Evolutionary conservation across 2,113 vertebrate genomes (phyloP).

Genomic region (Phaethornis superciliosus): DNA sequence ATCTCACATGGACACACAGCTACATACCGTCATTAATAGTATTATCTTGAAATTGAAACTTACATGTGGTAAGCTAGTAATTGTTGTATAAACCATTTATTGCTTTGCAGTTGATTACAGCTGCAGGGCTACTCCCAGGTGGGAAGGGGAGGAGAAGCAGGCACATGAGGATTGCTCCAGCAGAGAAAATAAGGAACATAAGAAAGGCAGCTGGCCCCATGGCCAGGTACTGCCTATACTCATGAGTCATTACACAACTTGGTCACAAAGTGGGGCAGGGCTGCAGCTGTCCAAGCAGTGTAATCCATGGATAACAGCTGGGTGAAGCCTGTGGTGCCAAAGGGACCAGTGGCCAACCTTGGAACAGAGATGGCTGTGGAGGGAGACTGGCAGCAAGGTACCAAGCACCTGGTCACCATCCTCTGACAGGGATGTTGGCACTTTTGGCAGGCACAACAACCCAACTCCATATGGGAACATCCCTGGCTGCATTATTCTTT

Average conservation of each 20-base stretch:
- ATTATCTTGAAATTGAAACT: background rate
- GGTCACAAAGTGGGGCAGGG: background rate
- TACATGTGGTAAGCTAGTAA: background rate
- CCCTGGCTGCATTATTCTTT: background rate
- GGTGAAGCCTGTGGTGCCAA: background rate
- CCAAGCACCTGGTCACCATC: background rate
- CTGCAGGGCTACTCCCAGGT: background rate
- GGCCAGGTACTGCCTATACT: background rate
- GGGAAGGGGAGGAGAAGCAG: background rate
- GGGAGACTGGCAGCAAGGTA: background rate
- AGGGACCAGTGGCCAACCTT: accelerated
- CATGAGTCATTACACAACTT: background rate
- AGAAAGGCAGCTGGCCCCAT: background rate
- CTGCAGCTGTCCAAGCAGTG: background rate
- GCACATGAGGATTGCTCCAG: background rate
- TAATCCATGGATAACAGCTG: background rate
- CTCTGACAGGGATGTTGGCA: background rate
- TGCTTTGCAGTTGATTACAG: slow-evolving; percentile 18
- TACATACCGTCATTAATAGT: background rate
- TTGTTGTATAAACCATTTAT: slow-evolving; percentile 16
- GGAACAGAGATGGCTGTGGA: background rate
- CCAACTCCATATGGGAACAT: background rate
- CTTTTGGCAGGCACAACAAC: background rate
- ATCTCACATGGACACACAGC: background rate
- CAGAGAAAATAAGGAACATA: background rate